phyloP scores from a whole-genome alignment of 2,113 vertebrate genomes.

The Poicephalus gulielmi region DNA sequence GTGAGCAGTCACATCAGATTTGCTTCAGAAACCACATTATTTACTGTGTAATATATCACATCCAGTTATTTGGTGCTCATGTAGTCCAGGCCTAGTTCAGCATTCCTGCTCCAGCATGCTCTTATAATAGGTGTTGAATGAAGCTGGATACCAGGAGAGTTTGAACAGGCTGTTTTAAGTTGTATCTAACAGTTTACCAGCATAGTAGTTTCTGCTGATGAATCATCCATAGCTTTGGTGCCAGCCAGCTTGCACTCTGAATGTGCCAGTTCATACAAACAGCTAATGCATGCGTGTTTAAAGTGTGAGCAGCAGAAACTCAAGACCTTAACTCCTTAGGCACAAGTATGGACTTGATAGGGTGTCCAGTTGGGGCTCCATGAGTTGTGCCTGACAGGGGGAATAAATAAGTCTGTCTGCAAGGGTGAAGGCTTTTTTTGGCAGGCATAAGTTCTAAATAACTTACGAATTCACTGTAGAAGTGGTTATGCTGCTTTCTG shows the following conservation, averaged over 20 bases:
- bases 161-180: not conserved
- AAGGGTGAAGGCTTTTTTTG: not conserved
- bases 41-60: not conserved
- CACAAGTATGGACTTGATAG: not conserved
- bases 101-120: not conserved
- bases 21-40: not conserved
- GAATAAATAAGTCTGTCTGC: not conserved
- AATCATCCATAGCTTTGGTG: not conserved
- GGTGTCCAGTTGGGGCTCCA: not conserved
- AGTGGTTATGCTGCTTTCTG: not conserved
- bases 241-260: not conserved
- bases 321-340: not conserved
- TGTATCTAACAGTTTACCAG: not conserved
- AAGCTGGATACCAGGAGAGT: not conserved
- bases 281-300: not conserved
- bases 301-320: not conserved
- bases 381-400: not conserved
- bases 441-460: not conserved
- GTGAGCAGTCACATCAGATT: not conserved
- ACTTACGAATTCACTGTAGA: not conserved
- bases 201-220: not conserved
- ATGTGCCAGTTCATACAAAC: not conserved
- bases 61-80: not conserved
- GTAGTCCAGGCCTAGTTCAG: not conserved
- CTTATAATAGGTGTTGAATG: not conserved